Evolutionary conservation across 2,797 vertebrate species (phyloP).

Genomic region (Pangasius krempfi): DNA sequence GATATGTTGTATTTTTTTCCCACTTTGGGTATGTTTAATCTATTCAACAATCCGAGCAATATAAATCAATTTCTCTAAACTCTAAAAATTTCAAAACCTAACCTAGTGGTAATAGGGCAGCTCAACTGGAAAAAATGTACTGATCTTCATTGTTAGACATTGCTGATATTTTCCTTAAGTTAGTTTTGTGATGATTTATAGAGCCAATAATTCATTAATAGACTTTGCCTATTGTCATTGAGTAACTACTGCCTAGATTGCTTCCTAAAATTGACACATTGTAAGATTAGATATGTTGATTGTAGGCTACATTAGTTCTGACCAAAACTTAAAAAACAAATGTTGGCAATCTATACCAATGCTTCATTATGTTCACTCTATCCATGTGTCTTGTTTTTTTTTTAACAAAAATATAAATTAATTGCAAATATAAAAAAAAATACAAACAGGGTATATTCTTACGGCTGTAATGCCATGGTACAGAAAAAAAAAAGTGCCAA

Average conservation of each 20-base stretch:
- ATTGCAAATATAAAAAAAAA: background rate
- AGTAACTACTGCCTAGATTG: background rate
- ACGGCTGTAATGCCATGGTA: background rate
- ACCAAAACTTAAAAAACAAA: background rate
- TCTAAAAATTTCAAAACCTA: background rate
- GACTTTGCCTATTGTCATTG: background rate
- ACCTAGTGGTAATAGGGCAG: background rate
- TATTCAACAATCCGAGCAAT: background rate
- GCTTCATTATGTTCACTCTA: background rate
- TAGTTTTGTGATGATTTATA: background rate
- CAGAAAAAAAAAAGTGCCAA: background rate
- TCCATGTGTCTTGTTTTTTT: background rate
- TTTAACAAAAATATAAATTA: background rate
- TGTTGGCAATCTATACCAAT: background rate
- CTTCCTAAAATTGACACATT: background rate
- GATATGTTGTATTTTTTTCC: background rate
- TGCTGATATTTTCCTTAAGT: background rate
- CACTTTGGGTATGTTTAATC: background rate
- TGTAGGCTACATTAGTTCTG: background rate
- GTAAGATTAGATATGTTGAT: background rate
- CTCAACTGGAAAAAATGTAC: too few relatives aligned
- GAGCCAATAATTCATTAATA: background rate
- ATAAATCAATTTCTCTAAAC: background rate
- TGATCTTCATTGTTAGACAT: too few relatives aligned
- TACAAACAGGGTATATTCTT: background rate